Conservation (phyloP, 2,113 vertebrate genomes). For the Centrocercus urophasianus region DNA sequence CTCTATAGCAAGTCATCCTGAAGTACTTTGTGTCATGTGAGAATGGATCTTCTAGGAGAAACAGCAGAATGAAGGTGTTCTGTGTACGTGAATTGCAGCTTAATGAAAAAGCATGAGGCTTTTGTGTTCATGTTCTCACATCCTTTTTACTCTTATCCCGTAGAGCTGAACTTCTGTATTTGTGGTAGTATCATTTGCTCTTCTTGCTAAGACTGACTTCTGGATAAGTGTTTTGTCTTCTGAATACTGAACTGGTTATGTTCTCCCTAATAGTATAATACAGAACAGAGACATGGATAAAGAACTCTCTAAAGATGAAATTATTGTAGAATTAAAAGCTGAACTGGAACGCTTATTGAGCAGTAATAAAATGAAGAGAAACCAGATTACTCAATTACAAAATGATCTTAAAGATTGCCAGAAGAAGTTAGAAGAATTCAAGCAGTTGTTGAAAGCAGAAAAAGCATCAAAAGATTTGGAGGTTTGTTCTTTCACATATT, state of each 20-base stretch:
- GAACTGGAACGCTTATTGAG: conserved; percentile 88
- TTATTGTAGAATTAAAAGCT: conserved; percentile 80
- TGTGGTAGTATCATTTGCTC: background rate
- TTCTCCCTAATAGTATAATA: conserved; percentile 56
- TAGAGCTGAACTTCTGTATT: background rate
- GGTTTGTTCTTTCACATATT: conserved; percentile 69
- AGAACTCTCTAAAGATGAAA: conserved; percentile 84
- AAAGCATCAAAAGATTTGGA: conserved; percentile 61
- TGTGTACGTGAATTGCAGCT: background rate
- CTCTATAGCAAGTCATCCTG: background rate
- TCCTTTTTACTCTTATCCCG: background rate
- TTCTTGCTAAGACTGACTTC: background rate
- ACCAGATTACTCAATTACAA: conserved; percentile 85
- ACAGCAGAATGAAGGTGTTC: background rate
- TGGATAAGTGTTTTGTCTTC: background rate
- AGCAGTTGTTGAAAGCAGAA: conserved; percentile 74
- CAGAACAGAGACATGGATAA: conserved; percentile 66
- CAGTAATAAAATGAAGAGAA: conserved; percentile 88
- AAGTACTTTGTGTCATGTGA: background rate
- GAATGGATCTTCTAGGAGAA: background rate
- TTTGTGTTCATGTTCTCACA: background rate
- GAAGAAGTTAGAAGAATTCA: conserved; percentile 76
- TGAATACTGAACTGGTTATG: background rate
- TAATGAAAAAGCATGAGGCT: background rate
- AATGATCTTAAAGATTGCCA: conserved; percentile 81